A percentile compares a stretch with the other conserved stretches of the same genome.
These are phyloP conservation scores for Drosophila melanica DNA, from an alignment of 1,140 invertebrate species.

Conservation along the genomic window DNA sequence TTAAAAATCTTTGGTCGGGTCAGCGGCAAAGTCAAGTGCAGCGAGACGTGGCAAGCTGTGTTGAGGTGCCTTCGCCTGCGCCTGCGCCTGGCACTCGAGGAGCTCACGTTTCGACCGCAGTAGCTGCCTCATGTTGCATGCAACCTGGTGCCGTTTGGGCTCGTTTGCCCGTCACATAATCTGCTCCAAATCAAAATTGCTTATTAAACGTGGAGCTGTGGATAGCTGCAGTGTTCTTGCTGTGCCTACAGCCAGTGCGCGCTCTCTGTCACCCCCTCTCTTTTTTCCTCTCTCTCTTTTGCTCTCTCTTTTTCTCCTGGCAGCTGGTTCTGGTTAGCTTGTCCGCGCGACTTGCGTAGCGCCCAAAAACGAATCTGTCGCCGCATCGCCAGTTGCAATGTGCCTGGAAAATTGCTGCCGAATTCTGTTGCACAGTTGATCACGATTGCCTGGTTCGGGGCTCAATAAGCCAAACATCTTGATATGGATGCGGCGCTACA, in stretches of 20 bases:
- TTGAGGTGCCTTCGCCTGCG: conserved; percentile 9
- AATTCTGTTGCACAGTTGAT: conserved; percentile 62
- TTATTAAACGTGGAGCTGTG: conserved; percentile 73
- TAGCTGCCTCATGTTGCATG: conserved; percentile 69
- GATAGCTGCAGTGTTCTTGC: conserved; percentile 8
- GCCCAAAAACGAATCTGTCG: conserved; percentile 77
- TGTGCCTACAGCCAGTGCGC: conserved; percentile 1
- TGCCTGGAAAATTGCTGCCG: conserved; percentile 61
- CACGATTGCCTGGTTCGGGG: conserved; percentile 60
- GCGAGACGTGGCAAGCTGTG: conserved; percentile 21
- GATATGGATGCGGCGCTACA: conserved; percentile 75
- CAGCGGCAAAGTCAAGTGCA: conserved; percentile 80
- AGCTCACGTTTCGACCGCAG: conserved; percentile 46
- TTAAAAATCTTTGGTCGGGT: conserved; percentile 76
- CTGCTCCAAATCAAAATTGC: conserved; percentile 82
- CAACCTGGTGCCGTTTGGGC: conserved; percentile 52
- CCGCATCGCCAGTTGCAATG: conserved; percentile 45
- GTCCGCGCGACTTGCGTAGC: conserved; percentile 51
- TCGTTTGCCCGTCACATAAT: conserved; percentile 77
- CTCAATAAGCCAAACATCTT: conserved; percentile 61
- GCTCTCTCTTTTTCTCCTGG: not conserved
- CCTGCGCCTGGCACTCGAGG: conserved; percentile 18
- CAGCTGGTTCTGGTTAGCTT: not conserved
- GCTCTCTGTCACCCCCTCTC: not conserved
- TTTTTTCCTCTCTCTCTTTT: not conserved